These are phyloP conservation scores for Darevskia nairensis DNA, from an alignment of 2,797 vertebrate genomes.

Conservation along the genomic window DNA sequence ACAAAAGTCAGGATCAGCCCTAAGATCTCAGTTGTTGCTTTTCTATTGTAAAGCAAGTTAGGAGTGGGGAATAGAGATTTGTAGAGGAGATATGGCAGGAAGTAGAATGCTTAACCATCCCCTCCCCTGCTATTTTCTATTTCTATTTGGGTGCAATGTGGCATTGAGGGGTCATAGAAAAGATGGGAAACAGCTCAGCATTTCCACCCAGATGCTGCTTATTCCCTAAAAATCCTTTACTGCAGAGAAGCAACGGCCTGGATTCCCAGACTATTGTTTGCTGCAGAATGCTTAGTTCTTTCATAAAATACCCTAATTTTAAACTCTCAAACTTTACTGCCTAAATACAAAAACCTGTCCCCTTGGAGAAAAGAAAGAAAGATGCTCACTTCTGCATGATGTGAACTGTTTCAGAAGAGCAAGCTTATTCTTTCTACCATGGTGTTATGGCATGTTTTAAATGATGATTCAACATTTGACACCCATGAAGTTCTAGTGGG, in stretches of 20 bases:
- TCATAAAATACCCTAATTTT: neutral
- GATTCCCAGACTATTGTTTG: neutral
- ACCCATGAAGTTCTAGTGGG: neutral
- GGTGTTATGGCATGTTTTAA: neutral
- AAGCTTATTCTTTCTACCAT: neutral
- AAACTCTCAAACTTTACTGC: neutral
- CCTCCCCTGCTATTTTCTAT: neutral
- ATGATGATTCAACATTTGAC: neutral
- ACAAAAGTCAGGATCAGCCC: too few relatives aligned
- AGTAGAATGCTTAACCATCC: neutral
- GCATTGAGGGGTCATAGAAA: neutral
- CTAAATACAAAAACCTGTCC: neutral
- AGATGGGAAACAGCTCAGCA: neutral
- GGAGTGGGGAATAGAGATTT: neutral
- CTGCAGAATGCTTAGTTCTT: neutral
- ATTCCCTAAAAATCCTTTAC: neutral
- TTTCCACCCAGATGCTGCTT: neutral
- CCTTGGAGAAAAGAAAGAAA: neutral
- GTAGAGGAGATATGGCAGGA: neutral
- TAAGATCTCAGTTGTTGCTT: neutral
- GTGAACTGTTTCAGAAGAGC: neutral
- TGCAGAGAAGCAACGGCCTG: neutral
- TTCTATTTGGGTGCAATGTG: neutral
- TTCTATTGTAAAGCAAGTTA: neutral
- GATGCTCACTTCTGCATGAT: neutral